Evolutionary conservation across 2,797 vertebrate species (phyloP).

Genomic region (Brotula barbata): DNA sequence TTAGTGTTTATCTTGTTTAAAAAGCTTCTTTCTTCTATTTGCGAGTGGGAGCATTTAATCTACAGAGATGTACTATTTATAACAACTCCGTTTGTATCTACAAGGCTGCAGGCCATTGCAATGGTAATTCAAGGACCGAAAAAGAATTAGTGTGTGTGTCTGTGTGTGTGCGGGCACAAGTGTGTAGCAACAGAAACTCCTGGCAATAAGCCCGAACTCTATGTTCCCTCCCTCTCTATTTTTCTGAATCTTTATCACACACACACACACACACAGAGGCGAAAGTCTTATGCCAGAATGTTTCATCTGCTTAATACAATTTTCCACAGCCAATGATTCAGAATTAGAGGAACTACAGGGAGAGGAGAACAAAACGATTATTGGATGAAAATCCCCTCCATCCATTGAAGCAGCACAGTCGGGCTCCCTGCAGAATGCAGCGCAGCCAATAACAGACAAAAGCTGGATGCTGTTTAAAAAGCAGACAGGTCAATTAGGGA

Average conservation of each 20-base stretch:
- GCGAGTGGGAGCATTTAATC: constrained; percentile 19
- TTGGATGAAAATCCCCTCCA: constrained; percentile 55
- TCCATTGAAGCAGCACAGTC: constrained; percentile 49
- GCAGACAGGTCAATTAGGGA: constrained; percentile 29
- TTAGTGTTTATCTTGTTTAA: neutral
- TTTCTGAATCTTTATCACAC: constrained; percentile 38
- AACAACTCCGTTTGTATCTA: constrained; percentile 26
- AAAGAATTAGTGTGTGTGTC: too few species aligned
- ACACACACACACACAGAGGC: constrained; percentile 50
- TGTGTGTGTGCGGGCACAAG: neutral
- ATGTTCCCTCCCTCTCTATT: constrained; percentile 24
- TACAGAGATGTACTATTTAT: constrained; percentile 32
- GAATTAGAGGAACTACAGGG: constrained; percentile 60
- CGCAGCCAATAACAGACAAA: constrained; percentile 48
- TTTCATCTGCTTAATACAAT: constrained; percentile 65
- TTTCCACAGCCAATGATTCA: constrained; percentile 62
- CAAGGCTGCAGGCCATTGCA: constrained; percentile 31
- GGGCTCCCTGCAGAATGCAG: constrained; percentile 32
- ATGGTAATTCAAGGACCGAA: constrained; percentile 25
- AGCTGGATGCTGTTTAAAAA: constrained; percentile 33
- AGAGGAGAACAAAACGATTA: constrained; percentile 57
- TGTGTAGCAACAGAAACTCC: constrained; percentile 16
- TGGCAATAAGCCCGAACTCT: constrained; percentile 52
- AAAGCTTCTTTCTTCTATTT: neutral
- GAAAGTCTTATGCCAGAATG: constrained; percentile 37